Evolutionary conservation across 92 coral and sea anemone species (phyloP), one percentile per base, ranked within the genome.

Genomic region (Palythoa grandis): DNA sequence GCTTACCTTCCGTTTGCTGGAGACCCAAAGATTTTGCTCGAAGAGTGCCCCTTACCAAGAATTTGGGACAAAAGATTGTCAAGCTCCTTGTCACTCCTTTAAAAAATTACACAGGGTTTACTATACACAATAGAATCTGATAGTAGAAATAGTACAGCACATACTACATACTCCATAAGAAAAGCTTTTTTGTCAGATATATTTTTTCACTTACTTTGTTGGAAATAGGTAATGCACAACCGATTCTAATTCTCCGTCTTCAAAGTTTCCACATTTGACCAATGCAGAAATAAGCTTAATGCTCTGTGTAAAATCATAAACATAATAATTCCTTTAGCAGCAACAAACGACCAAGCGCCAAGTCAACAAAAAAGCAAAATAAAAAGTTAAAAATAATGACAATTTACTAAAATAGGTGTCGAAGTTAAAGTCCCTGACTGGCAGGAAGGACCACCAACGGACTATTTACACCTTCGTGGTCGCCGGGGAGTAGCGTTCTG

Each of bases 221-320:
- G 99, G 99, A 86, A 95, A 97, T 43, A 97, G 91, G 63, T 87
- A 95, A 68, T 92, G 90, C 83, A 95, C 87, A 17, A 95, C 95
- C 9, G 97, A 92, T 70, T 97, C 95, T 22, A 97, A 77, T 72
- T 97, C 99, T 29, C 90, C 95, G 24, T 93, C 95, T 78, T 93
- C 92, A 5, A 95, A 92, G 72, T 92, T 89, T 48, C 98, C 99
- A 90, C 96, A 93, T 52, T 88, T 91, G 50, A 97, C 98, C 65
- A 97, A 90, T 19, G 93, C 92, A 37, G 99, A 91, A 63, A 97
- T 97, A 84, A 95, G 86, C 87, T 93, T 91, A 11, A 97, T 77
- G 86, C 91, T 97, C 99, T 97, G 86, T 29, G 78, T 70, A 50
- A 48, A 63, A 63, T 7, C n/a, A 63, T 4, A 63, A 63, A 3